Conservation (phyloP, 2,113 vertebrate species). For the Eulemur macaco region DNA sequence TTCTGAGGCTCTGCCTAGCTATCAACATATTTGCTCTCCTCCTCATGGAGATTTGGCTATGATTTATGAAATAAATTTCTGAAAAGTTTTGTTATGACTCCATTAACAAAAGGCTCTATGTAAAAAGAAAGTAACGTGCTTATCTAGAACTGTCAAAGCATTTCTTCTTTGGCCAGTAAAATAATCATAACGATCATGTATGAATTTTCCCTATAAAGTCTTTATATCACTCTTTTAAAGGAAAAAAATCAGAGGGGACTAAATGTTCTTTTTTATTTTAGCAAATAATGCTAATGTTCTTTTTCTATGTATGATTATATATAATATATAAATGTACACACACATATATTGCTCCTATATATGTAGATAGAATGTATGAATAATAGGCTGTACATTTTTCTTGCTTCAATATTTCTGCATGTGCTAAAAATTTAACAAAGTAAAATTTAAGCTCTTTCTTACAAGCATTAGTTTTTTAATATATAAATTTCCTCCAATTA, state of each 20-base stretch:
- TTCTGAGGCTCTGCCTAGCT: neutral
- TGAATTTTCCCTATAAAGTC: neutral
- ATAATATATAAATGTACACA: neutral
- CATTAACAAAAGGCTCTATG: neutral
- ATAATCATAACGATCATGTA: neutral
- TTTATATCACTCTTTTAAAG: neutral
- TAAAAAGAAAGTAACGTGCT: slow-evolving; percentile 16
- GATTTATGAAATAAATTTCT: neutral
- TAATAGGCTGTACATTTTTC: neutral
- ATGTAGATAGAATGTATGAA: neutral
- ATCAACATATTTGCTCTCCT: neutral
- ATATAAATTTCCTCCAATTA: neutral
- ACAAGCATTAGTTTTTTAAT: neutral
- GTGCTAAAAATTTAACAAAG: neutral
- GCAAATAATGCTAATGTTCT: neutral
- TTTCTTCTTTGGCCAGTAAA: neutral
- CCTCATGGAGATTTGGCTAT: neutral
- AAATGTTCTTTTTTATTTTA: neutral
- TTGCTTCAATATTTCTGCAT: neutral
- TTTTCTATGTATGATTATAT: neutral
- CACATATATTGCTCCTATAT: neutral
- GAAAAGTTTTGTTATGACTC: neutral
- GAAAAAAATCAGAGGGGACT: neutral
- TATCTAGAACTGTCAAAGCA: neutral
- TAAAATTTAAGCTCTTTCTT: neutral